phyloP scores from a whole-genome alignment of 1,140 invertebrate genomes.

The Diabrotica undecimpunctata region DNA sequence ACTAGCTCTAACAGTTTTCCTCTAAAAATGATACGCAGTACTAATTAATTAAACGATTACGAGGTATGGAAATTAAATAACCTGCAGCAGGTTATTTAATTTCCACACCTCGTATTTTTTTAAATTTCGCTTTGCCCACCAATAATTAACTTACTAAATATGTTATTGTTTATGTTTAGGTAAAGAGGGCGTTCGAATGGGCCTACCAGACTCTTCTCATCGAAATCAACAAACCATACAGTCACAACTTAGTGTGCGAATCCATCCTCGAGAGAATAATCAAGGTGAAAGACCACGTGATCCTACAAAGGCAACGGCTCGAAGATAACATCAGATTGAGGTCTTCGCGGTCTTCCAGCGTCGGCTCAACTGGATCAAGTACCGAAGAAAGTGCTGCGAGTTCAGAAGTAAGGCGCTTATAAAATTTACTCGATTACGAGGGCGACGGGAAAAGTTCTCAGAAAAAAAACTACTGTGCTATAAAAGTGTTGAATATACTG shows the following conservation, averaged over 20 bases:
- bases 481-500: too few relatives aligned
- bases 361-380: conserved; percentile 41
- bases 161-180: conserved; percentile 62
- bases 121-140: too few relatives aligned
- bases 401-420: conserved; percentile 39
- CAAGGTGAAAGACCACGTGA: conserved; percentile 88
- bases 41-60: too few relatives aligned
- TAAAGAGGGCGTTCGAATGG: conserved; percentile 93
- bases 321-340: conserved; percentile 34
- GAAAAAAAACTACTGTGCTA: too few relatives aligned
- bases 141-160: too few relatives aligned
- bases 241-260: conserved; percentile 52
- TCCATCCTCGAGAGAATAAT: conserved; percentile 87
- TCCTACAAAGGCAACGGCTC: conserved; percentile 77
- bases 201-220: conserved; percentile 83
- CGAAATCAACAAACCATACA: conserved; percentile 67
- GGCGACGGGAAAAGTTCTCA: too few relatives aligned
- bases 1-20: too few relatives aligned
- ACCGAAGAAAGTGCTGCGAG: conserved; percentile 42
- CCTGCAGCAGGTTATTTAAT: too few relatives aligned
- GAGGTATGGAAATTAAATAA: too few relatives aligned
- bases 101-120: too few relatives aligned
- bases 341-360: conserved; percentile 41
- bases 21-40: too few relatives aligned
- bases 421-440: too few relatives aligned